Base-by-base conservation (phyloP, 2,797 vertebrate species). In the Vultur gryphus region DNA sequence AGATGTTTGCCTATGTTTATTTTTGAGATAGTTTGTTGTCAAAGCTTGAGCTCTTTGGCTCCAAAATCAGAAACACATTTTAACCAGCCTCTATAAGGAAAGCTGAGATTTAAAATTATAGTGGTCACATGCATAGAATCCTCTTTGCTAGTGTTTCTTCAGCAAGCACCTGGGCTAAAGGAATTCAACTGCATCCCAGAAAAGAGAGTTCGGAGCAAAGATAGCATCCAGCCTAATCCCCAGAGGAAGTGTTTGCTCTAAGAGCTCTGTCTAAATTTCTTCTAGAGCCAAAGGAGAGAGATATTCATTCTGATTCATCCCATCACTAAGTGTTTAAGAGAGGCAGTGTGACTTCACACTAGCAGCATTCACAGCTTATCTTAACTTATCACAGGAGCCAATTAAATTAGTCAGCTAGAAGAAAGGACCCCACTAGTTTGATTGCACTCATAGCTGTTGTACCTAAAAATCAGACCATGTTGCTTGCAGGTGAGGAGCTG, bases 1-100 rank as follows among this genome's bases (percentile, higher is more conserved):
- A 49, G 91, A 86, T 2, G 3, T 33, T 49, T 66, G 10, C 12
- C 10, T 57, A 0, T 18, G 10, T 23, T 79, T 0, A 0, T 43
- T 92, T 86, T 71, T 64, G 4, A 75, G 44, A 20, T 65, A 48
- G 51, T 76, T 76, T 66, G 20, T 28, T 66, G 57, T 48, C 23
- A 84, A 44, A 85, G 29, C 14, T 76, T 55, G 44, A 84, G 39
- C 28, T n/a, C n/a, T 67, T 72, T 39, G 18, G 25, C 54, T 76
- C 72, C 23, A 90, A 72, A 89, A 58, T 39, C n/a, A 87, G n/a
- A 76, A 69, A 46, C 18, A 35, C 2, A n/a, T 86, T 93, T 82
- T 91, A 88, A 72, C 4, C n/a, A 88, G 12, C n/a, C 25, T 37
- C 70, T 51, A 2, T 48, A 41, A 64, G 35, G 64, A 88, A 89